Evolutionary conservation across 2,888 invertebrate species (phyloP).

Genomic region (Nomada fabriciana): DNA sequence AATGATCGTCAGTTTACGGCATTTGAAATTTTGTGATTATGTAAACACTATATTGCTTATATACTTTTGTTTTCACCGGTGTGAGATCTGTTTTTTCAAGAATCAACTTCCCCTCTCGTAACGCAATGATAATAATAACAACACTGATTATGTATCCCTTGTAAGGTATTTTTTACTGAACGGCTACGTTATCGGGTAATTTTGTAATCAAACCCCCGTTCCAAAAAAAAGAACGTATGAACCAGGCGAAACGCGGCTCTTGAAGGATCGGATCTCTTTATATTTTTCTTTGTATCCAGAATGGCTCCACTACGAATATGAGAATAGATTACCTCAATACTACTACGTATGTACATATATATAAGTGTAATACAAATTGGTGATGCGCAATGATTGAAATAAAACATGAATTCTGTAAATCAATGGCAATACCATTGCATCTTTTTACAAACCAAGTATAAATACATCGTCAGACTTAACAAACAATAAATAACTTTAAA

Average conservation of each 20-base stretch:
- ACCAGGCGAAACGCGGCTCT: conserved; percentile 7
- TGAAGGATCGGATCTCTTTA: conserved; percentile 38
- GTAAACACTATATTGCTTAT: conserved; percentile 43
- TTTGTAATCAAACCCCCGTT: conserved; percentile 20
- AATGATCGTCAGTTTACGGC: conserved; percentile 29
- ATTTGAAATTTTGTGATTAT: conserved; percentile 46
- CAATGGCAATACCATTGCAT: conserved; percentile 36
- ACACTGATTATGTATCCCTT: conserved; percentile 16
- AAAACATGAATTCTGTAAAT: conserved; percentile 66
- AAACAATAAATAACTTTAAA: conserved; percentile 66
- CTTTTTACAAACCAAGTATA: conserved; percentile 44
- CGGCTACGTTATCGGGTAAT: conserved; percentile 1
- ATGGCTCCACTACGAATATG: conserved; percentile 50
- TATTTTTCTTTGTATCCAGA: conserved; percentile 46
- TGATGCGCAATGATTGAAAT: conserved; percentile 66
- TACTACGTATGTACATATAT: conserved; percentile 64
- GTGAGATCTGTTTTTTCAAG: conserved; percentile 47
- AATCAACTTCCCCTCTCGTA: conserved; percentile 5
- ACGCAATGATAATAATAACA: not conserved
- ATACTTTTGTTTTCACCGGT: conserved; percentile 20
- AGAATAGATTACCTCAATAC: conserved; percentile 46
- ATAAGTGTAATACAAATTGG: conserved; percentile 54
- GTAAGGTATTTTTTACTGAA: conserved; percentile 37
- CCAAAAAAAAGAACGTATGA: not conserved
- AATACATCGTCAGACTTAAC: conserved; percentile 54